Conservation (phyloP, 2,113 vertebrate genomes). For the Mormyrus iriodes region DNA sequence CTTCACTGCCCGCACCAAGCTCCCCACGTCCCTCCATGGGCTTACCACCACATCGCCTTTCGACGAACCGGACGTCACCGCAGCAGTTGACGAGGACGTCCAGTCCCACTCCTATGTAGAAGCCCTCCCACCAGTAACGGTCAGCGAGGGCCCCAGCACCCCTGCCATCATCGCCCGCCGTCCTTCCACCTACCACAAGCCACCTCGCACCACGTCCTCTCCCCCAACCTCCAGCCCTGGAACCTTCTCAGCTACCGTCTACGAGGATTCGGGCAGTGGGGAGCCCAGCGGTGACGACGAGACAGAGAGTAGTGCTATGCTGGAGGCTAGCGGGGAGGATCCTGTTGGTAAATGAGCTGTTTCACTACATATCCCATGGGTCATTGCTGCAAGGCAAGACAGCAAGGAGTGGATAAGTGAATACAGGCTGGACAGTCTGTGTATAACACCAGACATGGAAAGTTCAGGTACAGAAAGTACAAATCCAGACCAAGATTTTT, state of each 20-base stretch:
- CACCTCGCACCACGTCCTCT: slow-evolving; percentile 29
- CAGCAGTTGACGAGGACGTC: background rate
- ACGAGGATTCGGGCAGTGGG: slow-evolving; percentile 76
- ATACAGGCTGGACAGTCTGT: background rate
- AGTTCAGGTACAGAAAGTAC: background rate
- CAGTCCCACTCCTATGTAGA: slow-evolving; percentile 42
- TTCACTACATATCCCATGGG: slow-evolving; percentile 64
- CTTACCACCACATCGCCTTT: slow-evolving; percentile 38
- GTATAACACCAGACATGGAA: background rate
- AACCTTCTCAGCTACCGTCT: slow-evolving; percentile 36
- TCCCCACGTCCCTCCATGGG: slow-evolving; percentile 35
- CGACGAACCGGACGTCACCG: slow-evolving; percentile 23
- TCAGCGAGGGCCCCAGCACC: slow-evolving; percentile 18
- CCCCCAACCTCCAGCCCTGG: slow-evolving; percentile 22
- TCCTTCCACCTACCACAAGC: slow-evolving; percentile 23
- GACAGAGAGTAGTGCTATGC: slow-evolving; percentile 53
- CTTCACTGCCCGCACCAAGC: slow-evolving; percentile 35
- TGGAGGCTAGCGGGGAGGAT: slow-evolving; percentile 76
- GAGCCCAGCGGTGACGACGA: slow-evolving; percentile 81
- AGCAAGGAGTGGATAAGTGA: background rate
- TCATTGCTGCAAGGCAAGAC: background rate
- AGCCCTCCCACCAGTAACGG: slow-evolving; percentile 49
- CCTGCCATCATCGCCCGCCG: slow-evolving; percentile 39
- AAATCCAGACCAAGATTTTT: background rate
- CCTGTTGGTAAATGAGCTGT: slow-evolving; percentile 71